A percentile compares a stretch with the other conserved stretches of the same genome.
Conservation (phyloP, 1,140 invertebrate genomes). For the Diprion similis region DNA sequence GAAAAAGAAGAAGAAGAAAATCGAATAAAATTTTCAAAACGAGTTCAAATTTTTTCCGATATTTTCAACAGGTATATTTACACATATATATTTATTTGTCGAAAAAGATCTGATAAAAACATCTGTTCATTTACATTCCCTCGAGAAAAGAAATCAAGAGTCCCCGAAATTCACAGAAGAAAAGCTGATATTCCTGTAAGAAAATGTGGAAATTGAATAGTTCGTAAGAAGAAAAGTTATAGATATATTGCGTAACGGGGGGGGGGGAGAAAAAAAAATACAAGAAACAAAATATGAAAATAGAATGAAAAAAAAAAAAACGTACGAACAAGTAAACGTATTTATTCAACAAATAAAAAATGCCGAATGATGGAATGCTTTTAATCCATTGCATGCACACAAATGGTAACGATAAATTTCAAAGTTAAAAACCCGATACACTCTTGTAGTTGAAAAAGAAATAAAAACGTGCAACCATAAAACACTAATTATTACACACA, state of each 20-base stretch:
- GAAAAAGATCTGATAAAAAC: constrained; percentile 12
- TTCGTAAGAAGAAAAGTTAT: background rate
- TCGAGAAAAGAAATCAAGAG: no score
- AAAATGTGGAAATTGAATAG: background rate
- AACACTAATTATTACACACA: constrained; percentile 7
- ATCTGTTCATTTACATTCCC: background rate
- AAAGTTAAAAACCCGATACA: background rate
- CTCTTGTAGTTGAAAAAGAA: background rate
- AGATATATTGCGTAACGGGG: no score
- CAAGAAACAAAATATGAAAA: no score
- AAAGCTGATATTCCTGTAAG: background rate
- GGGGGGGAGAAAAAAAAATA: no score
- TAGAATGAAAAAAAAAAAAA: background rate
- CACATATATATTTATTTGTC: background rate
- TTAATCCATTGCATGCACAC: no score
- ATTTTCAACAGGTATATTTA: background rate
- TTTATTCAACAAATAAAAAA: background rate
- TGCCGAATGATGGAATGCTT: background rate
- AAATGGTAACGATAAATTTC: background rate
- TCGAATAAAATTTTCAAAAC: constrained; percentile 14
- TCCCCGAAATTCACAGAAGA: background rate
- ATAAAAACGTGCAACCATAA: background rate
- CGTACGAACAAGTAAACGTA: background rate
- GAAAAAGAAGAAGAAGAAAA: constrained; percentile 14
- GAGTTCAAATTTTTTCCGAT: constrained; percentile 1